These are phyloP conservation scores for Drosophila macrothrix DNA, from an alignment of 2,888 invertebrate species.

Conservation along the genomic window DNA sequence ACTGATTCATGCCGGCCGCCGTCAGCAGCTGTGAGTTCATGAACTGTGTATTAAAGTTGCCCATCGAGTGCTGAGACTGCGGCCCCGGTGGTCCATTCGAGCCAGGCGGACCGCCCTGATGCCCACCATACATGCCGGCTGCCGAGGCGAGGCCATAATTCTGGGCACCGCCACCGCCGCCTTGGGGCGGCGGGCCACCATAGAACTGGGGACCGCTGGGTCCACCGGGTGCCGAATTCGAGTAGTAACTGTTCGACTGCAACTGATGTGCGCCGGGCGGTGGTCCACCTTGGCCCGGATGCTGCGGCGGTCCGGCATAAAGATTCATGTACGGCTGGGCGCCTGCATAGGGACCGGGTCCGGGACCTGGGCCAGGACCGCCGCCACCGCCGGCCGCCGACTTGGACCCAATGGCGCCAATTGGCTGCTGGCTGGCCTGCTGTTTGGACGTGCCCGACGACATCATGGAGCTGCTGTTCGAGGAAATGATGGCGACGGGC, in stretches of 20 bases:
- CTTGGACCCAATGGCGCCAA: conserved; percentile 91
- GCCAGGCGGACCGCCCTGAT: conserved; percentile 82
- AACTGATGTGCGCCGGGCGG: conserved; percentile 83
- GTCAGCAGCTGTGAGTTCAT: conserved; percentile 88
- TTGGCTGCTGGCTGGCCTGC: conserved; percentile 90
- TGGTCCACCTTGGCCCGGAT: conserved; percentile 82
- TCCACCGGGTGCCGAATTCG: conserved; percentile 84
- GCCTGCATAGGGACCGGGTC: conserved; percentile 77
- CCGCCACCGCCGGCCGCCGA: conserved; percentile 74
- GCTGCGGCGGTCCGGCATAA: conserved; percentile 83
- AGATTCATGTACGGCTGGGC: conserved; percentile 85
- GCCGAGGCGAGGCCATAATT: conserved; percentile 83
- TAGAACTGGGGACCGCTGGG: conserved; percentile 84
- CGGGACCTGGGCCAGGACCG: conserved; percentile 66
- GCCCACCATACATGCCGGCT: conserved; percentile 84
- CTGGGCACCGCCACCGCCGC: conserved; percentile 82
- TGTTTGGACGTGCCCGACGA: conserved; percentile 93
- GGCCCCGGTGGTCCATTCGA: conserved; percentile 82
- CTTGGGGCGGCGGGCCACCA: conserved; percentile 82
- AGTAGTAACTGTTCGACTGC: conserved; percentile 85
- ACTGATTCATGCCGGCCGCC: conserved; percentile 86
- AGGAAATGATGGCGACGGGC: conserved; percentile 91
- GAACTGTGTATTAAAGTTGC: conserved; percentile 86
- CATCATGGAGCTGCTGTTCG: conserved; percentile 95
- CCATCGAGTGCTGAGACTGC: conserved; percentile 84